Percentiles rank a stretch among this genome's conserved stretches.
phyloP scores from a whole-genome alignment of 37 sponge, comb jelly and placozoan genomes.

The Oscarella lobularis region DNA sequence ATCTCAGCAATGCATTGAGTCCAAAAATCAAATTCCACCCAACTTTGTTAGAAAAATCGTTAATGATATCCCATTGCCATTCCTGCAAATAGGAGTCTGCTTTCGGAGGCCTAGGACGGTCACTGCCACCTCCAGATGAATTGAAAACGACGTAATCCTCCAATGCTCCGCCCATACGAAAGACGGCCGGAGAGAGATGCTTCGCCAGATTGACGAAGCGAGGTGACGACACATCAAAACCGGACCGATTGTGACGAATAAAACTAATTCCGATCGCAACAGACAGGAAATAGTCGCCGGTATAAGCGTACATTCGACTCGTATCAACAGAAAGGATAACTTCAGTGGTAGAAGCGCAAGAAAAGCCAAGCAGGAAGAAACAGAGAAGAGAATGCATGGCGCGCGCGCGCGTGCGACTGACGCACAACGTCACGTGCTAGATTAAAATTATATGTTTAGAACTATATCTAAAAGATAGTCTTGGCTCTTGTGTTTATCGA shows the following conservation, averaged over 20 bases:
- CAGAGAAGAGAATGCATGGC: no score
- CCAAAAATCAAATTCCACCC: conserved; percentile 45
- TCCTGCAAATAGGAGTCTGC: no score
- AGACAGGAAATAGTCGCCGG: conserved; percentile 3
- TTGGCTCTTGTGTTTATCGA: not conserved
- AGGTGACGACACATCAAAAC: conserved; percentile 7
- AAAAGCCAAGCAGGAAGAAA: no score
- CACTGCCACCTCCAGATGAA: not conserved
- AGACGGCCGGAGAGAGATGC: conserved; percentile 29
- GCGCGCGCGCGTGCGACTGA: no score
- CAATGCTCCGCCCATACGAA: conserved; percentile 33
- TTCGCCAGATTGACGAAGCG: conserved; percentile 29
- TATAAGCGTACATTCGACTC: no score
- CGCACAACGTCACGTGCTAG: no score
- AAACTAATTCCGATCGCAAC: not conserved
- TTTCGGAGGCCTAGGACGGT: no score
- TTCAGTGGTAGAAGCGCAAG: no score
- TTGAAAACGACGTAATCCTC: conserved; percentile 28
- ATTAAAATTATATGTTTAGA: no score
- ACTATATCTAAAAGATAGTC: no score
- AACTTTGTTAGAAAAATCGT: conserved; percentile 11
- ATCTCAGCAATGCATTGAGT: conserved; percentile 17
- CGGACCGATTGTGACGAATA: not conserved
- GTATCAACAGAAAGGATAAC: no score
- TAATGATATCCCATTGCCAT: conserved; percentile 33